phyloP scores from a whole-genome alignment of 2,888 invertebrate species.

The Drosophila nigricruria region DNA sequence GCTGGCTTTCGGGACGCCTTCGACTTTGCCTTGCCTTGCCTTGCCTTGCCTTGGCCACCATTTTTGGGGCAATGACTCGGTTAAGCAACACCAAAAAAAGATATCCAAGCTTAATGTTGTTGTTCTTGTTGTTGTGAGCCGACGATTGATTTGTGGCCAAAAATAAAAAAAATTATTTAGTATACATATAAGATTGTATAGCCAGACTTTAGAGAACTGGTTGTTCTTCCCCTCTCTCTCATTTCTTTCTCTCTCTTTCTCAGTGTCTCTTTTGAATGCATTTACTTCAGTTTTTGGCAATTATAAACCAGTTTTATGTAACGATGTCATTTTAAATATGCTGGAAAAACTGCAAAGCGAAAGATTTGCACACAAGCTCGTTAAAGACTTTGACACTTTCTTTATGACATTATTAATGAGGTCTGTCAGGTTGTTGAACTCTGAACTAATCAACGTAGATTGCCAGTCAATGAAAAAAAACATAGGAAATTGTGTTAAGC shows the following conservation, averaged over 20 bases:
- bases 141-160: conserved; percentile 29
- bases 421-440: conserved; percentile 63
- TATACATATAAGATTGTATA: conserved; percentile 22
- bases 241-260: not conserved
- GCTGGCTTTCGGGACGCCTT: conserved; percentile 50
- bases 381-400: conserved; percentile 69
- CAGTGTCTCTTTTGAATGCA: conserved; percentile 28
- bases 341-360: conserved; percentile 58
- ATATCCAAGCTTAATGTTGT: conserved; percentile 4
- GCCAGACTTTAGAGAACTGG: conserved; percentile 29
- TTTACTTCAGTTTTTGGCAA: conserved; percentile 42
- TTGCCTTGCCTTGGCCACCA: conserved; percentile 54
- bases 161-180: conserved; percentile 27
- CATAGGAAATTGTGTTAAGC: not conserved
- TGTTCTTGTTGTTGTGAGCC: conserved; percentile 4
- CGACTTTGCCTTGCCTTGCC: conserved; percentile 39
- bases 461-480: conserved; percentile 14
- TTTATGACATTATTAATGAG: conserved; percentile 50
- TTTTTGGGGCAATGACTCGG: conserved; percentile 80
- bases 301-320: conserved; percentile 72
- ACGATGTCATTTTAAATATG: conserved; percentile 38
- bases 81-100: conserved; percentile 44
- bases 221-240: conserved; percentile 20
- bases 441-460: conserved; percentile 24
- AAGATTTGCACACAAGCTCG: conserved; percentile 33